phyloP scores from a whole-genome alignment of 2,113 vertebrate species.

The Zapus hudsonius region DNA sequence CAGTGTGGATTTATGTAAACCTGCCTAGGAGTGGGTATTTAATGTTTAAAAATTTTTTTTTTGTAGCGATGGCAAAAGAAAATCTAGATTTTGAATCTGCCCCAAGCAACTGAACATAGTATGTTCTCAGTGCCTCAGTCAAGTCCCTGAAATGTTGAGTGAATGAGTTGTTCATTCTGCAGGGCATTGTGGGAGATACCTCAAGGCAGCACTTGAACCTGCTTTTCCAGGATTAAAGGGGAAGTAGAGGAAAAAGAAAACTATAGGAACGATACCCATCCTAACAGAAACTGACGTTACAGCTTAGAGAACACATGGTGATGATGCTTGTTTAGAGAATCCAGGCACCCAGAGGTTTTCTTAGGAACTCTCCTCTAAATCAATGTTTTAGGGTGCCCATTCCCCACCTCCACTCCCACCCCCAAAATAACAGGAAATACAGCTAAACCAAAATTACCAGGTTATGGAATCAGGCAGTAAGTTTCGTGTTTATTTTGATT shows the following conservation, averaged over 20 bases:
- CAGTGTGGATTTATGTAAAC: background rate
- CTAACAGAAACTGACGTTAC: background rate
- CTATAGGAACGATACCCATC: background rate
- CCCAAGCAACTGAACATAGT: background rate
- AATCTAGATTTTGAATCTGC: constrained; percentile 5
- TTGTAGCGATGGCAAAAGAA: background rate
- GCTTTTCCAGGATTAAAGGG: background rate
- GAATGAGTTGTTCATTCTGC: background rate
- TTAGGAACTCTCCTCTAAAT: constrained; percentile 3
- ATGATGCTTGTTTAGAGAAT: background rate
- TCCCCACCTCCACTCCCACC: fast-evolving
- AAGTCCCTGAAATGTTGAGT: background rate
- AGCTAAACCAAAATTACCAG: background rate
- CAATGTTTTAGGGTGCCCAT: background rate
- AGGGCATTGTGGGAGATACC: background rate
- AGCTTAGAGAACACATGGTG: background rate
- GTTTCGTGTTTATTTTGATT: background rate
- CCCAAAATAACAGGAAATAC: background rate
- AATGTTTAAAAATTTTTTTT: too few species aligned
- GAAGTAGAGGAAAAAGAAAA: background rate
- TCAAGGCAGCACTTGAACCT: background rate
- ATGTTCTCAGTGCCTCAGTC: background rate
- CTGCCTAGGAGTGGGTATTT: background rate
- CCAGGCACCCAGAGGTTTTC: background rate
- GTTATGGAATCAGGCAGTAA: background rate